Evolutionary conservation across 2,888 invertebrate species (phyloP), one percentile per base, ranked within the genome.

Genomic region (Pycnomerus fuliginosus): DNA sequence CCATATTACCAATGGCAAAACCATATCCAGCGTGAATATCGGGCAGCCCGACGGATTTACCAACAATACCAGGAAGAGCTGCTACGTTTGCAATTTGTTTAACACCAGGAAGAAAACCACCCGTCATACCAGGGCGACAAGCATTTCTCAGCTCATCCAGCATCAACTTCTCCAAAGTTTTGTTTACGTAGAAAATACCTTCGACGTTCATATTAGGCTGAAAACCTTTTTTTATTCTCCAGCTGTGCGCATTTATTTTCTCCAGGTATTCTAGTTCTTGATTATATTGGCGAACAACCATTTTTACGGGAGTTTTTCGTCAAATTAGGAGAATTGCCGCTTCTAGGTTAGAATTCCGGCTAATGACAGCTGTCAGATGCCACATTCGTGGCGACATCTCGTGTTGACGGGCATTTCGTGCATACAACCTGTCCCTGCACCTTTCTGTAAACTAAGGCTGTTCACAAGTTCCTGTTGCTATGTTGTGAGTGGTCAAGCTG

Each of bases 201-300:
- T 99, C 99, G 7, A 97, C 96, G 62, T 94, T 96, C 99, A 99
- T 99, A 64, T 98, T 97, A 1, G 97, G 96, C 66, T 99, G 98
- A 72, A 99, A 99, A 2, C 97, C 98, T 70, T 92, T 98, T 67
- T 97, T 97, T 50, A 99, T 99, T 65, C 80, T 83, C 94, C 97
- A 99, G 58, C 84, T 84, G 65, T 85, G 77, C 8, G 87, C 81
- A 60, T 80, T 85, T 2, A 96, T 79, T 72, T 90, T 93, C 69
- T 99, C 96, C 56, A 99, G 75, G 68, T 87, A 99, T 64, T 90
- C 83, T 14, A 95, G 74, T 70, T 99, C 99, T 55, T 99, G 97
- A 48, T 92, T 84, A 70, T 94, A 99, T 43, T 83, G 81, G 32
- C 93, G 79, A 0, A 93, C 91, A 56, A 93, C 92, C 92, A 93